Evolutionary conservation across 1,140 invertebrate species (phyloP).

Genomic region (Panulirus ornatus): DNA sequence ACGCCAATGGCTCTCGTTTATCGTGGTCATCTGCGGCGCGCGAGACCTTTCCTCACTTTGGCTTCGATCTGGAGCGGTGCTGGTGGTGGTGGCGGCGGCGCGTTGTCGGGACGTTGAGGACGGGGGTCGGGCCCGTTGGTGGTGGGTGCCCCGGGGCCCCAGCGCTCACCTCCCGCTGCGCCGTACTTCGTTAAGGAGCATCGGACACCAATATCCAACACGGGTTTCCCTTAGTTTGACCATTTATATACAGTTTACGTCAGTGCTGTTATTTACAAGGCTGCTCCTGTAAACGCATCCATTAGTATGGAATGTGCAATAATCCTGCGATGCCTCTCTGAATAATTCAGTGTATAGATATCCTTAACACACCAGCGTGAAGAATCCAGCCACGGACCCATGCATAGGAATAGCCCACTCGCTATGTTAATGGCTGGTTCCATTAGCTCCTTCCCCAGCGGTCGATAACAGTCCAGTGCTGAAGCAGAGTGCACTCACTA

Average conservation of each 20-base stretch:
- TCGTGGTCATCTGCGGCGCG: too few species aligned
- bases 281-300: conserved; percentile 1
- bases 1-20: too few species aligned
- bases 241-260: conserved; percentile 21
- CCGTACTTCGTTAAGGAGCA: background rate
- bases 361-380: conserved; percentile 7
- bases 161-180: background rate
- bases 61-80: too few species aligned
- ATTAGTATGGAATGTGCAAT: conserved; percentile 17
- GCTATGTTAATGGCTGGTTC: background rate
- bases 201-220: background rate
- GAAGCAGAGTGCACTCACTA: background rate
- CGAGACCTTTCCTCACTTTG: too few species aligned
- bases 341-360: conserved; percentile 23
- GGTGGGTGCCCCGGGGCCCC: too few species aligned
- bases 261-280: background rate
- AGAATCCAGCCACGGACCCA: conserved; percentile 2
- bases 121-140: too few species aligned
- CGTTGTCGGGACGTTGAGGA: too few species aligned
- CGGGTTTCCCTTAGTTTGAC: background rate
- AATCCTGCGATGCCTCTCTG: background rate
- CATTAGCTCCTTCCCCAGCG: background rate
- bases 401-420: conserved; percentile 28
- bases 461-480: background rate
- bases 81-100: too few species aligned